Percentiles rank a stretch among this genome's conserved stretches.
phyloP scores from a whole-genome alignment of 2,888 invertebrate species.

The Andricus quercusramuli region DNA sequence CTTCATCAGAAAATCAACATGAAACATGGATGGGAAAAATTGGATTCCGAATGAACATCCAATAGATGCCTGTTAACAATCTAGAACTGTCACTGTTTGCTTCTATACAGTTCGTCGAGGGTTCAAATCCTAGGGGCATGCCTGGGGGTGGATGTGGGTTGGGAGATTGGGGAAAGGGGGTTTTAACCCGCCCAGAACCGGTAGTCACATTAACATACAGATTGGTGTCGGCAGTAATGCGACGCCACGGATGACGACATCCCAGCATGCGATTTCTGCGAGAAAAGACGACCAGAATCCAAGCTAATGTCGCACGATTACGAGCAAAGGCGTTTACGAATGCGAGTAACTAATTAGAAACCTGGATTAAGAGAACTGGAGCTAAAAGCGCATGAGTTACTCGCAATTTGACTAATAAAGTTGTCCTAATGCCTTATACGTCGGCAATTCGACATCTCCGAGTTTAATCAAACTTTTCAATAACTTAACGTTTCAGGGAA shows the following conservation, averaged over 20 bases:
- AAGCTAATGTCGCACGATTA: slow-evolving; percentile 55
- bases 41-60: slow-evolving; percentile 11
- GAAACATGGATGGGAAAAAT: neutral
- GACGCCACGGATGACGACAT: slow-evolving; percentile 53
- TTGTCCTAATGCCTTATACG: neutral
- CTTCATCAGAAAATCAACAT: no score
- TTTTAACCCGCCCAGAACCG: slow-evolving; percentile 68
- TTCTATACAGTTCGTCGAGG: neutral
- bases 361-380: slow-evolving; percentile 53
- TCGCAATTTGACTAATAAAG: slow-evolving; percentile 8
- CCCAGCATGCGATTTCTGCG: slow-evolving; percentile 48
- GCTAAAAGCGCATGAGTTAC: slow-evolving; percentile 31
- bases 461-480: slow-evolving; percentile 1
- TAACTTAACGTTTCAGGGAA: neutral
- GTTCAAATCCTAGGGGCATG: slow-evolving; percentile 23
- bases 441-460: neutral
- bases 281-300: slow-evolving; percentile 48
- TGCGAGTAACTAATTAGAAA: slow-evolving; percentile 54
- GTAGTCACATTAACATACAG: slow-evolving; percentile 71
- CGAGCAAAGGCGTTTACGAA: slow-evolving; percentile 57
- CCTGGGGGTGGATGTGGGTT: neutral
- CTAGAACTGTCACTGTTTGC: slow-evolving; percentile 25
- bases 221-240: slow-evolving; percentile 63
- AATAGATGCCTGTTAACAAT: slow-evolving; percentile 27
- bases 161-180: slow-evolving; percentile 38